Evolutionary conservation across 2,113 vertebrate species (phyloP), one percentile per base, ranked within the genome.

Genomic region (Plecturocebus donacophilus): DNA sequence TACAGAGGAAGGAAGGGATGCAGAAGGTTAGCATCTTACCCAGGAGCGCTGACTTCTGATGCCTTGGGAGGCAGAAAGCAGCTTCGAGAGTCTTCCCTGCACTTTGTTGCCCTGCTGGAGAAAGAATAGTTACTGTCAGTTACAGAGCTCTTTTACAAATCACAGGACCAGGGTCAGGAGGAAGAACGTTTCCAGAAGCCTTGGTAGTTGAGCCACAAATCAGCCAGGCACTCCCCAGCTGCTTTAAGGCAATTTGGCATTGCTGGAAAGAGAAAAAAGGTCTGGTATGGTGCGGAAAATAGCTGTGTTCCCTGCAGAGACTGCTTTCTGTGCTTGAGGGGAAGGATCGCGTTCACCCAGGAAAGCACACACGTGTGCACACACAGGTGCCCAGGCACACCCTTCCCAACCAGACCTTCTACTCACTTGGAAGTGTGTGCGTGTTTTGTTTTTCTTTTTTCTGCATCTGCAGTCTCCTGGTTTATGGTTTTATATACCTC

Each of bases 151-250:
- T 73, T 56, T 93, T 90, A 90, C 87, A 94, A 96, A 87, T 81
- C 94, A 83, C 54, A 85, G 94, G 81, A 54, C 40, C 16, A 23
- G 58, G 49, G n/a, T 45, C 12, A 77, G 83, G 73, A 56, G 56
- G 81, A 79, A 42, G 35, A 38, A 76, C 70, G 38, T 94, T 93
- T 88, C 77, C 86, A 97, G 82, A 94, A 94, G 95, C 58, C 54
- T 0, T 23, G 40, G 52, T 47, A 56, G 77, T 83, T 30, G 79
- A 86, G 70, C 87, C 47, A 30, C 95, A 92, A 95, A 87, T 97
- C 90, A 96, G 70, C 54, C 56, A 64, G 86, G 47, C 10, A 2
- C 49, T 91, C 16, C 42, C 25, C 17, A 9, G 84, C 84, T 45
- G 58, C 80, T 21, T 42, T n/a, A 61, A 79, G 68, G 87, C 75